phyloP scores from a whole-genome alignment of 2,888 invertebrate genomes.

The Sussaba pulchella region DNA sequence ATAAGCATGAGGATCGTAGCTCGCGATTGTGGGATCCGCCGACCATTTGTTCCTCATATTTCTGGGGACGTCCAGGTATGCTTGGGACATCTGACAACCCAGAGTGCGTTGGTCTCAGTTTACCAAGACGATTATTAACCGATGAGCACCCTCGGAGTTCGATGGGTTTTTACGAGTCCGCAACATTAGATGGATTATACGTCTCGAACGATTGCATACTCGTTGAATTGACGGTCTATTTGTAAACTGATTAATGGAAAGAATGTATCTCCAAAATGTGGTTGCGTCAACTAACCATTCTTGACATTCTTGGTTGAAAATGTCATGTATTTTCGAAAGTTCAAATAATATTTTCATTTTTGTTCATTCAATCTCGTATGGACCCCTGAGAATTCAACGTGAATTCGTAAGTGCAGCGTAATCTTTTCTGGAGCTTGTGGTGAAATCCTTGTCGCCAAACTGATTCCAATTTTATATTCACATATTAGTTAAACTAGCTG shows the following conservation, averaged over 20 bases:
- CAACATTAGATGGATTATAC: conserved; percentile 70
- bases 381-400: no score
- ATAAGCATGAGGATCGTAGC: conserved; percentile 73
- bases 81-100: conserved; percentile 79
- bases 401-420: no score
- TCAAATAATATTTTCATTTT: no score
- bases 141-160: not conserved
- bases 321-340: no score
- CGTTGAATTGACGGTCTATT: conserved; percentile 82
- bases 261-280: no score
- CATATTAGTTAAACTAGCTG: no score
- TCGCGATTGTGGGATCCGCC: conserved; percentile 83
- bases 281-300: no score
- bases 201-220: conserved; percentile 80
- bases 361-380: no score
- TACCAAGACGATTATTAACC: conserved; percentile 79
- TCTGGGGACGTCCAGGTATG: conserved; percentile 82
- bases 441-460: no score
- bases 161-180: not conserved
- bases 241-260: conserved; percentile 72
- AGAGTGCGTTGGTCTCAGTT: conserved; percentile 83
- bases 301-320: no score
- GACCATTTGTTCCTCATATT: conserved; percentile 81
- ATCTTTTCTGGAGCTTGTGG: no score
- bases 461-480: no score